Evolutionary conservation across 2,113 vertebrate genomes (phyloP).

Genomic region (Megaleporinus macrocephalus): DNA sequence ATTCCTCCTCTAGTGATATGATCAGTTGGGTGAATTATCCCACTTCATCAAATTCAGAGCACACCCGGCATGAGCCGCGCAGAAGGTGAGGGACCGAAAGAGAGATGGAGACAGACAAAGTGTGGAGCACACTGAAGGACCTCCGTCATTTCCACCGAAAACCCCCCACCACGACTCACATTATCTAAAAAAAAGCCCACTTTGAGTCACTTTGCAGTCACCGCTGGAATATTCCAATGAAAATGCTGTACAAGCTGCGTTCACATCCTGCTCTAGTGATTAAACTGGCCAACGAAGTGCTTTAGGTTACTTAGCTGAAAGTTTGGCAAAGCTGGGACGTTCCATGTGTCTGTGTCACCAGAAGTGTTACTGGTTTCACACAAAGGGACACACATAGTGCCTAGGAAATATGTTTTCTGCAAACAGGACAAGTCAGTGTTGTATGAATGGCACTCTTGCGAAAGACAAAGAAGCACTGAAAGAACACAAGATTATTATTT

Average conservation of each 20-base stretch:
- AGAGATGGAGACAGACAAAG: conserved; percentile 7
- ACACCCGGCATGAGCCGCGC: conserved; percentile 60
- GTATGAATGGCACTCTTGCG: background rate
- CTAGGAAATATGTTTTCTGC: background rate
- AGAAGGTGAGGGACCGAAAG: conserved; percentile 31
- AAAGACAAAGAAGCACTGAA: conserved; percentile 24
- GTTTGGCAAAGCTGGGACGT: background rate
- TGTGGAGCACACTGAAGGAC: conserved; percentile 16
- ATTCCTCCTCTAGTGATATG: conserved; percentile 75
- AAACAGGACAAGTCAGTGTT: background rate
- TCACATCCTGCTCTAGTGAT: background rate
- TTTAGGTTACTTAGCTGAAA: background rate
- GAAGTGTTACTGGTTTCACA: background rate
- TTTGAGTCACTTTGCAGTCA: conserved; percentile 21
- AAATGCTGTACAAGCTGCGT: background rate
- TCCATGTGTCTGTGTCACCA: conserved; percentile 13
- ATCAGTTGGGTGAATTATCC: conserved; percentile 74
- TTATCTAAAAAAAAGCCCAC: conserved; percentile 2
- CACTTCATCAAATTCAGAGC: conserved; percentile 79
- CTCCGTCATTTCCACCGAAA: background rate
- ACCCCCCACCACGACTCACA: background rate
- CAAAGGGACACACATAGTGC: background rate
- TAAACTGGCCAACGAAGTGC: background rate
- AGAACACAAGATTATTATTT: conserved; percentile 25
- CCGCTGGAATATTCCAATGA: background rate